Evolutionary conservation across 2,113 vertebrate species (phyloP), one percentile per base, ranked within the genome.

Genomic region (Hystrix cristata): DNA sequence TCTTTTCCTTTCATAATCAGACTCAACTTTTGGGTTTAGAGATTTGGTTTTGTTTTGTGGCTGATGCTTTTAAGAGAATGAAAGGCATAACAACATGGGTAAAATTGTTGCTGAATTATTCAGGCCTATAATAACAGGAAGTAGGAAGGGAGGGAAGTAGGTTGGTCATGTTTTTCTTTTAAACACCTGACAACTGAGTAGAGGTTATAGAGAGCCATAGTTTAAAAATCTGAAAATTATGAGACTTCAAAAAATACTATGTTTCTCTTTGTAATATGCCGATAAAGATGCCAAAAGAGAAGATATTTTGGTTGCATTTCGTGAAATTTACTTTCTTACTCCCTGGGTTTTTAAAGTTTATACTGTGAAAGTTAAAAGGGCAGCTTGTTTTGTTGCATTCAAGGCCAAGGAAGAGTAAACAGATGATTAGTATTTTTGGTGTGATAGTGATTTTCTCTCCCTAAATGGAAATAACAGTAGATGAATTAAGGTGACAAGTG

Each of bases 51-150:
- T 84, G 43, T 95, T 88, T 91, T 84, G 43, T 95, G 69, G 3
- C 57, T 90, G 18, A 60, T 83, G 74, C 15, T 78, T 18, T 91
- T 27, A 80, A 89, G 81, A 96, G 87, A 90, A 29, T 83, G 72
- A 95, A 95, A 95, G 71, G 9, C 31, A 86, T 78, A 85, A 53
- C 21, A 57, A 53, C 31, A 53, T 91, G 55, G 53, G 21, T 85
- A 46, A 94, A 96, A 82, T 92, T 92, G 57, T 69, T 96, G 67
- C 76, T 93, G 43, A 94, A 57, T 97, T 90, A 91, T 89, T 96
- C 95, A 71, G 85, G 43, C 14, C 90, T 3, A 27, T 87, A 85
- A 67, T 96, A 29, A 90, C 29, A 9, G 60, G 14, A 59, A 93
- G 19, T 13, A 18, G 48, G 62, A 51, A 72, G n/a, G 5, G 74